Percentiles rank a stretch among this genome's conserved stretches.
Conservation (phyloP, 2,888 invertebrate species). For the Zaprionus lineosus region DNA sequence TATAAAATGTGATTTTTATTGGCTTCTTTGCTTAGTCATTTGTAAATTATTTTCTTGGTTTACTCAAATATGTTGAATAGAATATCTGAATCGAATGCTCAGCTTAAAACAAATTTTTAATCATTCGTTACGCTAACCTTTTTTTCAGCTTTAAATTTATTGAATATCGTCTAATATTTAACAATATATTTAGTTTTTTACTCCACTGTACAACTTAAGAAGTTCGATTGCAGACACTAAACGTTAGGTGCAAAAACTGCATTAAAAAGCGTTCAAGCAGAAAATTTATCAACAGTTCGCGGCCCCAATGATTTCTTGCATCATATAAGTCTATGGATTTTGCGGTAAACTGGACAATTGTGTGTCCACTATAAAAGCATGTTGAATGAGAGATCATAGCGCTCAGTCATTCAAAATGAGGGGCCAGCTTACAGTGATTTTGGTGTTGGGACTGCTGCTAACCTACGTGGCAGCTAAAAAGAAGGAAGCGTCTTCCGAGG, state of each 20-base stretch:
- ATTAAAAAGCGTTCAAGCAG: constrained; percentile 47
- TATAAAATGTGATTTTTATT: background rate
- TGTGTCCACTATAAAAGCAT: constrained; percentile 52
- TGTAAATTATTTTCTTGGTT: no score
- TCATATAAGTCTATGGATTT: constrained; percentile 44
- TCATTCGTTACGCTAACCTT: no score
- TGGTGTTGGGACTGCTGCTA: constrained; percentile 74
- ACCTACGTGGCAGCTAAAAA: constrained; percentile 68
- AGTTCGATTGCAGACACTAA: constrained; percentile 19
- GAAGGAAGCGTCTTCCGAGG: constrained; percentile 79
- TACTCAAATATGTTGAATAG: background rate
- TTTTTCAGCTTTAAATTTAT: background rate
- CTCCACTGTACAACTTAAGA: constrained; percentile 40
- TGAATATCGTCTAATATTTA: no score
- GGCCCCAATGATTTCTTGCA: constrained; percentile 42
- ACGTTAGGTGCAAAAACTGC: constrained; percentile 21
- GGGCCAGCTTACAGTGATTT: constrained; percentile 67
- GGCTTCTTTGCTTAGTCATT: background rate
- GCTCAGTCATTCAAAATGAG: constrained; percentile 59
- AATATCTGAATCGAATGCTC: no score
- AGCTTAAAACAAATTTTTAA: no score
- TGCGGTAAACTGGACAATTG: constrained; percentile 47
- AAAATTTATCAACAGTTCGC: constrained; percentile 36
- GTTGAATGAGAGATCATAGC: background rate
- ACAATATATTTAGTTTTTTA: background rate